These are phyloP conservation scores for Oreamnos americanus DNA, from an alignment of 2,113 vertebrate species.

Conservation along the genomic window DNA sequence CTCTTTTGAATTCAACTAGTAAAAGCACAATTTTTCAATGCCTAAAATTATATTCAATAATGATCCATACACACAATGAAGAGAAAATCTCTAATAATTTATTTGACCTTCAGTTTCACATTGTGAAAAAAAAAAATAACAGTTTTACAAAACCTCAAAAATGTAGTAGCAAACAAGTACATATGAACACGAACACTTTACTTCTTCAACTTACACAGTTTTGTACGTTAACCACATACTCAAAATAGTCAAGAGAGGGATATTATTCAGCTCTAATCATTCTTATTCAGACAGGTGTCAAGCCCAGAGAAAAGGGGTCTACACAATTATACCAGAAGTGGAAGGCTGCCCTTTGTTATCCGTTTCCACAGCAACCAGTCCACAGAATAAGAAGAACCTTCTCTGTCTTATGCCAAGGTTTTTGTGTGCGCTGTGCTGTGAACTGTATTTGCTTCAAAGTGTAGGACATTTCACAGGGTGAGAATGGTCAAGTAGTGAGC, in stretches of 20 bases:
- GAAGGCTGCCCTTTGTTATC: constrained; percentile 89
- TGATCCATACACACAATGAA: constrained; percentile 50
- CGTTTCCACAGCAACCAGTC: constrained; percentile 89
- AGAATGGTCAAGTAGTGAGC: constrained; percentile 78
- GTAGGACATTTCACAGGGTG: constrained; percentile 75
- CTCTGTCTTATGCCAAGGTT: constrained; percentile 85
- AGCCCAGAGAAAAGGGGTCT: constrained; percentile 82
- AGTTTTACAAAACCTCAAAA: constrained; percentile 94
- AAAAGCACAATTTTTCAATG: background rate
- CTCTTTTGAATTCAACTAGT: background rate
- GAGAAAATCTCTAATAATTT: constrained; percentile 97
- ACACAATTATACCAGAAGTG: constrained; percentile 87
- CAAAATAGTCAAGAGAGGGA: constrained; percentile 74
- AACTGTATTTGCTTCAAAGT: constrained; percentile 84
- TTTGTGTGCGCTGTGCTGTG: constrained; percentile 84
- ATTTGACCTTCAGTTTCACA: constrained; percentile 99
- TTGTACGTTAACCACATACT: constrained; percentile 75
- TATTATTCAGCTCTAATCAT: constrained; percentile 83
- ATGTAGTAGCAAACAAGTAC: constrained; percentile 81
- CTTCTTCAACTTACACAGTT: constrained; percentile 80
- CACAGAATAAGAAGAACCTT: constrained; percentile 85
- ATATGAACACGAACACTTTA: constrained; percentile 80
- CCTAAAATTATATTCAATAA: constrained; percentile 25
- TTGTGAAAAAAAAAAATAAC: constrained; percentile 89
- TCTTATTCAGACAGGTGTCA: constrained; percentile 86